Evolutionary conservation across 1,140 invertebrate species (phyloP).

Genomic region (Halesus radiatus): DNA sequence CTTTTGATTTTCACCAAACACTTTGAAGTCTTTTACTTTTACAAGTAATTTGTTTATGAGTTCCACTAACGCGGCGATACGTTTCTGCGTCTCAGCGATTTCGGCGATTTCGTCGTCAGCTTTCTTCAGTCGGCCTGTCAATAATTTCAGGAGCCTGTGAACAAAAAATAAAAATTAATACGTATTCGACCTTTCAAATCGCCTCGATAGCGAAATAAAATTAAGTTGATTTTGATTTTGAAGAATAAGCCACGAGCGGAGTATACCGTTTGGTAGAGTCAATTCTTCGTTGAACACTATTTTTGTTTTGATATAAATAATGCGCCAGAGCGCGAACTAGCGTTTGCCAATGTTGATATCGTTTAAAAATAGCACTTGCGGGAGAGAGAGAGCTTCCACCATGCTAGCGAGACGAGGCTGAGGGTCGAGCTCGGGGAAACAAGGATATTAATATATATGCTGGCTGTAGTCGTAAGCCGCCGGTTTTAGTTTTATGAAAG

Average conservation of each 20-base stretch:
- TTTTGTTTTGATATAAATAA: slow-evolving; percentile 52
- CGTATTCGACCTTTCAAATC: background rate
- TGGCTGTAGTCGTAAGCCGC: no score
- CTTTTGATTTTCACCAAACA: slow-evolving; percentile 78
- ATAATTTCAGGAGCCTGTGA: slow-evolving; percentile 64
- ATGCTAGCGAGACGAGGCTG: background rate
- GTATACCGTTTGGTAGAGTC: slow-evolving; percentile 4
- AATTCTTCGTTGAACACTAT: slow-evolving; percentile 39
- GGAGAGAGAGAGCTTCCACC: slow-evolving; percentile 27
- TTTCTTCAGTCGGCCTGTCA: slow-evolving; percentile 61
- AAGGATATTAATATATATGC: no score
- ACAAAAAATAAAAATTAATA: slow-evolving; percentile 45
- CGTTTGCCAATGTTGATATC: slow-evolving; percentile 48
- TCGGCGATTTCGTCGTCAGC: slow-evolving; percentile 73
- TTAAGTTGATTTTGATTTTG: background rate
- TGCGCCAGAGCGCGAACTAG: slow-evolving; percentile 28
- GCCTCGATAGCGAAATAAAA: background rate
- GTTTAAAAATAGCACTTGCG: slow-evolving; percentile 42
- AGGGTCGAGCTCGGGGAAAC: background rate
- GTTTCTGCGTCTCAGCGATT: slow-evolving; percentile 72
- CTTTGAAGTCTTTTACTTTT: slow-evolving; percentile 78
- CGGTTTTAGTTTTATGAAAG: no score
- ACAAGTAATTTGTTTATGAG: slow-evolving; percentile 75
- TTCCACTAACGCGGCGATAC: slow-evolving; percentile 76
- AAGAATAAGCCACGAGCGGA: slow-evolving; percentile 15